phyloP scores from a whole-genome alignment of 53 echinoderm and acorn worm species.

The Hippasteria phrygiana region DNA sequence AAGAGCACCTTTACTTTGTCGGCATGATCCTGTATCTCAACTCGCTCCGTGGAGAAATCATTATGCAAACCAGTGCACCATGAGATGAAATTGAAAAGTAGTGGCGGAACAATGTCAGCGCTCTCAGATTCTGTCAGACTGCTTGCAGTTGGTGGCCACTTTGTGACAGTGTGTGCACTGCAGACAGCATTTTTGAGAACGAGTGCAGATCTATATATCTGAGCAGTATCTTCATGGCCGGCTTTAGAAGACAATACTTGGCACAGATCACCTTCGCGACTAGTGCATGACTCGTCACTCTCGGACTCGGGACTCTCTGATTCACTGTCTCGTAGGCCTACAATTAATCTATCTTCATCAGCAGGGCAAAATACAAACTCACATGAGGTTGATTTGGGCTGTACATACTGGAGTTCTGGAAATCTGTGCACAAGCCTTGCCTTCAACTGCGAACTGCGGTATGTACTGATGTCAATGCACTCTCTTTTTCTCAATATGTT shows the following conservation, averaged over 20 bases:
- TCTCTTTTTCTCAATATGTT: slow-evolving; percentile 27
- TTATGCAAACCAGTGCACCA: too few relatives aligned
- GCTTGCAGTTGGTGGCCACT: slow-evolving; percentile 61
- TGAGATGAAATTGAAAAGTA: slow-evolving; percentile 59
- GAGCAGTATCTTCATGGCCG: slow-evolving; percentile 3
- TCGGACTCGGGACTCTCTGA: not conserved
- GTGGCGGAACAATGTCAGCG: slow-evolving; percentile 30
- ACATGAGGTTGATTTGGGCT: slow-evolving; percentile 40
- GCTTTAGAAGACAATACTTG: slow-evolving; percentile 1
- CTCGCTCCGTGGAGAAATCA: too few relatives aligned
- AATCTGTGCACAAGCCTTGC: slow-evolving; percentile 26
- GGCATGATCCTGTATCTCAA: too few relatives aligned
- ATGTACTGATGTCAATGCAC: slow-evolving; percentile 18
- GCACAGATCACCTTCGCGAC: not conserved
- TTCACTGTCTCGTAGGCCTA: slow-evolving; percentile 35
- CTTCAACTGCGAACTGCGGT: slow-evolving; percentile 51
- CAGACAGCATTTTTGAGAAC: slow-evolving; percentile 10
- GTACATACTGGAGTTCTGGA: slow-evolving; percentile 57
- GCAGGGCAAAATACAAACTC: slow-evolving; percentile 43
- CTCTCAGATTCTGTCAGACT: slow-evolving; percentile 24
- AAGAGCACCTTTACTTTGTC: slow-evolving; percentile 47
- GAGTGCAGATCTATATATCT: slow-evolving; percentile 19
- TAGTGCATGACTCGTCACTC: slow-evolving; percentile 29
- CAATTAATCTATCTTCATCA: slow-evolving; percentile 27
- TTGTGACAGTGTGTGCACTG: not conserved